A percentile compares a stretch with the other conserved stretches of the same genome.
Evolutionary conservation across 2,797 vertebrate species (phyloP).

Genomic region (Acanthis flammea): DNA sequence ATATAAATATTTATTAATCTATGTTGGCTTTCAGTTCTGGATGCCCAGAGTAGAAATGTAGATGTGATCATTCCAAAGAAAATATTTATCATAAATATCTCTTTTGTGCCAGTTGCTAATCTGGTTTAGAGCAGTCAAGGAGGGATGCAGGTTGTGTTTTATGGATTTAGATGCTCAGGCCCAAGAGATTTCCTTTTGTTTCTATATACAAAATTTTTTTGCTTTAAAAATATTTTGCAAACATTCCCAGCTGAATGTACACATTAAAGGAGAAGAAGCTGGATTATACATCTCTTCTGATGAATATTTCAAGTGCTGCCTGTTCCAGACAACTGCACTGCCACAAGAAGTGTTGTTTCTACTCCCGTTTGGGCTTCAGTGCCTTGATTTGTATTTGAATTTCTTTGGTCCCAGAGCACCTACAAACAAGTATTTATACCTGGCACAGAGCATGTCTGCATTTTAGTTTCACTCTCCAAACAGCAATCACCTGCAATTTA

Average conservation of each 20-base stretch:
- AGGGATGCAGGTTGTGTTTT: not conserved
- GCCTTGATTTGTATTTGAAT: not conserved
- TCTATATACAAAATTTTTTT: not conserved
- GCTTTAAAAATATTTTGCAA: not conserved
- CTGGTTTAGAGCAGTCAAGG: not conserved
- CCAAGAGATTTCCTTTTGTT: not conserved
- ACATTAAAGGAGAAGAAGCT: not conserved
- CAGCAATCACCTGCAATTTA: not conserved
- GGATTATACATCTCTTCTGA: not conserved
- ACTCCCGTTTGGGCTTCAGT: fast-evolving
- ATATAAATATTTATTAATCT: not conserved
- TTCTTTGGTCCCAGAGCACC: not conserved
- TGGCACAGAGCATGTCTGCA: not conserved
- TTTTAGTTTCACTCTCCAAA: not conserved
- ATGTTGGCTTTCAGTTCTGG: not conserved
- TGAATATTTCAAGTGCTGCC: not conserved
- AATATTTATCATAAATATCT: not conserved
- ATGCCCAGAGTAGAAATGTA: not conserved
- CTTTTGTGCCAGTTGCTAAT: not conserved
- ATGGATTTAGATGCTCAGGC: not conserved
- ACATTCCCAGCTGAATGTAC: not conserved
- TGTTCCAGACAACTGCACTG: not conserved
- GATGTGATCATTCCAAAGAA: not conserved
- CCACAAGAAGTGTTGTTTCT: not conserved
- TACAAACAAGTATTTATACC: not conserved